A percentile compares a stretch with the other conserved stretches of the same genome.
Conservation (phyloP, 2,888 invertebrate genomes). For the Platycheirus albimanus region DNA sequence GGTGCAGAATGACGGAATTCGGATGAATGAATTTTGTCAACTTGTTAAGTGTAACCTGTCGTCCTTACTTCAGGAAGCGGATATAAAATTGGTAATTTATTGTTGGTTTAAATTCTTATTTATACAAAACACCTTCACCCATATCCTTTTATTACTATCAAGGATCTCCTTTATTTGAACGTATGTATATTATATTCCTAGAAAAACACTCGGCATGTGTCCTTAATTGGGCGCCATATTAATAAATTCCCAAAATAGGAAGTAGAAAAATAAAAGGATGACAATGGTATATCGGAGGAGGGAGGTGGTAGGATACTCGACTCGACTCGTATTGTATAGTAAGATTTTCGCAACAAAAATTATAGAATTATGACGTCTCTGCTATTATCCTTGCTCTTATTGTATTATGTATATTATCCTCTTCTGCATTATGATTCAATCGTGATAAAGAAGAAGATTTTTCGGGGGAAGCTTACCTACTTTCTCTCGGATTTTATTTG, state of each 20-base stretch:
- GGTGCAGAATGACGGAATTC: slow-evolving; percentile 43
- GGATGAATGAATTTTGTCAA: slow-evolving; percentile 43
- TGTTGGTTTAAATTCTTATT: not conserved
- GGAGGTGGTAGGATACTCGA: not conserved
- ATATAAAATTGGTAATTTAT: slow-evolving; percentile 37
- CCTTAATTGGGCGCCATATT: slow-evolving; percentile 38
- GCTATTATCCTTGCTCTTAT: slow-evolving; percentile 39
- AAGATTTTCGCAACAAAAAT: slow-evolving; percentile 26
- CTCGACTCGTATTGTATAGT: too few relatives aligned
- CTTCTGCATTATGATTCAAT: slow-evolving; percentile 54
- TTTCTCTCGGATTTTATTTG: slow-evolving; percentile 3
- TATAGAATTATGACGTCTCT: slow-evolving; percentile 56
- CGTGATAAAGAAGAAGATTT: slow-evolving; percentile 29
- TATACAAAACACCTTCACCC: not conserved
- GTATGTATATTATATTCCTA: not conserved
- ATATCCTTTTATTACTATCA: not conserved
- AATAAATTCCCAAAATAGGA: slow-evolving; percentile 6
- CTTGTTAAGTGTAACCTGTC: not conserved
- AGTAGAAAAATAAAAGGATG: slow-evolving; percentile 10
- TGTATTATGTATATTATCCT: slow-evolving; percentile 22
- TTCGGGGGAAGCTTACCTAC: slow-evolving; percentile 13
- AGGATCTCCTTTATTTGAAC: slow-evolving; percentile 1
- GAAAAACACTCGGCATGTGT: slow-evolving; percentile 32
- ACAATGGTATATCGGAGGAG: slow-evolving; percentile 5
- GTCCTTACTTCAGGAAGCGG: slow-evolving; percentile 1